Conservation (phyloP, 2,797 vertebrate species). For the Ctenopoma kingsleyae region DNA sequence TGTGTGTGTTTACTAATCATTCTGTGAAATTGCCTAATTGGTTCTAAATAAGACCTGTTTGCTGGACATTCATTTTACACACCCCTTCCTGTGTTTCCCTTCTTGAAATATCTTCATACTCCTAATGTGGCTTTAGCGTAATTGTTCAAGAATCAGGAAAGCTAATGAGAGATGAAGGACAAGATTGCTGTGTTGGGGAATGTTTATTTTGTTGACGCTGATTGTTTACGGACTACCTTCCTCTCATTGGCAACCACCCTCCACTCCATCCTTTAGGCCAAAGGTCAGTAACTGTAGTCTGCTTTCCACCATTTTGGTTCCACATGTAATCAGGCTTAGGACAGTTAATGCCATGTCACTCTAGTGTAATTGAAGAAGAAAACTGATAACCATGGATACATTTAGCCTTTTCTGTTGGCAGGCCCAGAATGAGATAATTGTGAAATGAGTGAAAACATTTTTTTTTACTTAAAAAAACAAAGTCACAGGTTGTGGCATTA, state of each 20-base stretch:
- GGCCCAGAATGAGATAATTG: constrained; percentile 18
- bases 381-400: constrained; percentile 26
- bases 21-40: neutral
- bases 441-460: constrained; percentile 5
- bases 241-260: constrained; percentile 14
- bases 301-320: constrained; percentile 25
- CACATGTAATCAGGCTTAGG: constrained; percentile 46
- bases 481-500: neutral
- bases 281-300: constrained; percentile 45
- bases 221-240: constrained; percentile 48
- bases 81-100: no score
- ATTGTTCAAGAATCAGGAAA: constrained; percentile 24
- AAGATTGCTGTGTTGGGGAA: constrained; percentile 4
- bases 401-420: constrained; percentile 25
- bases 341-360: constrained; percentile 37
- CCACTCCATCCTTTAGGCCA: constrained; percentile 32
- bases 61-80: neutral
- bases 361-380: constrained; percentile 30
- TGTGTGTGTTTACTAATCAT: no score
- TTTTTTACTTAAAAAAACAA: constrained; percentile 14
- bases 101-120: no score
- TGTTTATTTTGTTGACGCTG: constrained; percentile 47
- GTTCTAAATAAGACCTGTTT: neutral
- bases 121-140: neutral
- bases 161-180: constrained; percentile 11